phyloP scores from a whole-genome alignment of 2,113 vertebrate species.

The Tyto alba region DNA sequence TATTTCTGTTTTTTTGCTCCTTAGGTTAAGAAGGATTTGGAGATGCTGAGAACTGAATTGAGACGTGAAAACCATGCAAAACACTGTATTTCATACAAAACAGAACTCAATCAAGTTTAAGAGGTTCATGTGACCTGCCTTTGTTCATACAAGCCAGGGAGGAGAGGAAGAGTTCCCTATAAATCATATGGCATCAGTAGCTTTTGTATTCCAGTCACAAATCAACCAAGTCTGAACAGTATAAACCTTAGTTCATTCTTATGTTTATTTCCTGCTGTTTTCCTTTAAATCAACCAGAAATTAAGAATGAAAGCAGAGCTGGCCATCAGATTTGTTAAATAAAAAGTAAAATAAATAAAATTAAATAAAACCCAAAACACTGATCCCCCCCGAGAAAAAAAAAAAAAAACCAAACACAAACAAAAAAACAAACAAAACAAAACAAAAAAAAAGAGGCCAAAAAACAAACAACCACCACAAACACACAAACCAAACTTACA shows the following conservation, averaged over 20 bases:
- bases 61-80: neutral
- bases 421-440: neutral
- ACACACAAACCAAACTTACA: neutral
- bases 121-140: neutral
- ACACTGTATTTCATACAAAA: neutral
- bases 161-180: neutral
- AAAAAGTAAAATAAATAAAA: neutral
- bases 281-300: neutral
- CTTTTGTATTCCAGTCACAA: neutral
- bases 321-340: neutral
- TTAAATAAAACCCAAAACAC: neutral
- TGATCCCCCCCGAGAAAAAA: too few species aligned
- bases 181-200: neutral
- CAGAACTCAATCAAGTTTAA: neutral
- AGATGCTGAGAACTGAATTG: neutral
- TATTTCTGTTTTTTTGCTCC: neutral
- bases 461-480: neutral
- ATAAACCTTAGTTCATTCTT: neutral
- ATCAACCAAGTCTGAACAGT: neutral
- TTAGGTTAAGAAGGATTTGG: neutral
- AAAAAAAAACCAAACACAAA: neutral
- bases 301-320: neutral
- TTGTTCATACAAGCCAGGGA: neutral
- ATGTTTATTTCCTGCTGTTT: neutral
- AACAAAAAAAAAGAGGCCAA: too few species aligned